These are phyloP conservation scores for Ariolimax columbianus DNA, from an alignment of 2,888 invertebrate species.

Conservation along the genomic window DNA sequence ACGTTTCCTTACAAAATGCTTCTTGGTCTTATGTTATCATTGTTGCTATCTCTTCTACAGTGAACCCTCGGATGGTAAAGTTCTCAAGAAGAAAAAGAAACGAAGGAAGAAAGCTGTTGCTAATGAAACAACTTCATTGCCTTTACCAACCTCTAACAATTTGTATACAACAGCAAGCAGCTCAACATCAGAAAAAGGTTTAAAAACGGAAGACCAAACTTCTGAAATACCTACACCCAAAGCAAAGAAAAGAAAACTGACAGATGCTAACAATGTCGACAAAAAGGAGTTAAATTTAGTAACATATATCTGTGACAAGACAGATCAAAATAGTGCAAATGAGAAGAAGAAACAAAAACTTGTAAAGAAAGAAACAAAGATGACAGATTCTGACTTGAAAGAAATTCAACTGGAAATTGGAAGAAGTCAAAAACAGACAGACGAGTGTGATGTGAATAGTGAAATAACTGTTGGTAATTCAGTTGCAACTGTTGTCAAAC, in stretches of 20 bases:
- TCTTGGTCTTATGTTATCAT: too few relatives aligned
- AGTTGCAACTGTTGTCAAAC: not conserved
- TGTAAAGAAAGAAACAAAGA: not conserved
- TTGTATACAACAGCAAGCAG: not conserved
- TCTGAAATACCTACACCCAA: not conserved
- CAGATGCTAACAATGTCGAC: not conserved
- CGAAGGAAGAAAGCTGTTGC: conserved; percentile 2
- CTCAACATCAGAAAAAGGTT: not conserved
- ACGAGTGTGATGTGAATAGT: not conserved
- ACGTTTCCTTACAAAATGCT: too few relatives aligned
- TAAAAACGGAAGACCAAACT: not conserved
- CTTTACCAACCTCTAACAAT: not conserved
- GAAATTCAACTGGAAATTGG: not conserved
- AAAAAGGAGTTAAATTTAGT: not conserved
- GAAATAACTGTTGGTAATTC: not conserved
- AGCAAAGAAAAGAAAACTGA: conserved; percentile 23
- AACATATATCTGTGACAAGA: not conserved
- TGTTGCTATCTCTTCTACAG: not conserved
- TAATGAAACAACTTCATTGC: not conserved
- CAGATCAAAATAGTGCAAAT: not conserved
- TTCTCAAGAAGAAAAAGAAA: conserved; percentile 30
- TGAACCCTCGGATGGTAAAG: not conserved
- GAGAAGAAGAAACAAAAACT: not conserved
- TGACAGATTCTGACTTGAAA: not conserved
- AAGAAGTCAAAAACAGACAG: not conserved